A percentile compares a stretch with the other conserved stretches of the same genome.
Conservation (phyloP, 2,113 vertebrate species). For the Prolemur simus region DNA sequence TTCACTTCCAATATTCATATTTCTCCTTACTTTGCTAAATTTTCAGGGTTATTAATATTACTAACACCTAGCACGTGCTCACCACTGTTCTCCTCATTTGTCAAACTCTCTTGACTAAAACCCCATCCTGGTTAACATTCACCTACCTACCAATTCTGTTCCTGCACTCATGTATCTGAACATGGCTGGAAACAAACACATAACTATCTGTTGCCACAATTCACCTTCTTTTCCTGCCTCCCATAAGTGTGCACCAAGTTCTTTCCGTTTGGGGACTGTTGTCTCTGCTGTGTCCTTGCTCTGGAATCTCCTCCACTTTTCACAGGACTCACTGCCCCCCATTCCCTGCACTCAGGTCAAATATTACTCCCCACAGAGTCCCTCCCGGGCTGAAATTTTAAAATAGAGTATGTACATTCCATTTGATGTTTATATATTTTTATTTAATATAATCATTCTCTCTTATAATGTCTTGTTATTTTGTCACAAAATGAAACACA, state of each 20-base stretch:
- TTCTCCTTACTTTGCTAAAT: background rate
- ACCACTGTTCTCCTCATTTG: background rate
- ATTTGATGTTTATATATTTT: background rate
- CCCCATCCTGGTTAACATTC: background rate
- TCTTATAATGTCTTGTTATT: background rate
- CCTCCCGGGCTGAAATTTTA: background rate
- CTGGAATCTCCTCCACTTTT: background rate
- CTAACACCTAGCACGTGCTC: background rate
- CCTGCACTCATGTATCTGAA: background rate
- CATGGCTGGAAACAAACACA: background rate
- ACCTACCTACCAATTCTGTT: background rate
- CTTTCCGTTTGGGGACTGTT: background rate
- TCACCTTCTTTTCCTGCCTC: background rate
- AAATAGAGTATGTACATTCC: background rate
- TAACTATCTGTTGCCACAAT: background rate
- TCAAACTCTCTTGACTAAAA: background rate
- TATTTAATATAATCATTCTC: background rate
- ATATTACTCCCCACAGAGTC: background rate
- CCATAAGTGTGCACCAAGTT: background rate
- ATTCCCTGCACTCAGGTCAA: background rate
- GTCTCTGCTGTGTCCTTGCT: background rate
- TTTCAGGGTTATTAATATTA: background rate
- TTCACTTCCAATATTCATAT: background rate
- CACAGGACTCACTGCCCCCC: background rate
- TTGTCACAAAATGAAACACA: slow-evolving; percentile 15